Conservation (phyloP, 2,888 invertebrate species). For the Oscheius sp. region DNA sequence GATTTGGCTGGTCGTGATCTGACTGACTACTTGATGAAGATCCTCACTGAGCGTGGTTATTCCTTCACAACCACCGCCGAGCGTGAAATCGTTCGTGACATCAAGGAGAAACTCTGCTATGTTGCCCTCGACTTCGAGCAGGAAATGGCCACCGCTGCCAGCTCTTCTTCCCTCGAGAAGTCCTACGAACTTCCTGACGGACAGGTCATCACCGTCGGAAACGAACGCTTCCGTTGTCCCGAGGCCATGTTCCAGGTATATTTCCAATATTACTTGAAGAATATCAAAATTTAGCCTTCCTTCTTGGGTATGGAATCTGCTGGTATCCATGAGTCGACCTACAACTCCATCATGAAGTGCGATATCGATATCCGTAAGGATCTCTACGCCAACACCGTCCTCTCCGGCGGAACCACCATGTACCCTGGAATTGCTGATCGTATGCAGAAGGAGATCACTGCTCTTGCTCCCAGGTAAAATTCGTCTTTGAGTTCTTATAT, state of each 20-base stretch:
- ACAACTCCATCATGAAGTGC: conserved; percentile 94
- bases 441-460: conserved; percentile 86
- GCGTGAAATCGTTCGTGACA: conserved; percentile 91
- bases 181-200: conserved; percentile 88
- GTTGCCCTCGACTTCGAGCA: conserved; percentile 99
- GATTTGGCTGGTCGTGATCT: conserved; percentile 75
- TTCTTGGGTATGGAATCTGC: conserved; percentile 78
- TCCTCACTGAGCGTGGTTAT: conserved; percentile 74
- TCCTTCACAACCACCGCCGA: conserved; percentile 70
- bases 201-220: conserved; percentile 76
- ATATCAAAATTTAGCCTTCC: conserved; percentile 48
- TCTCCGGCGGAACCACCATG: conserved; percentile 79
- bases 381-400: conserved; percentile 79
- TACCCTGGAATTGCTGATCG: conserved; percentile 95
- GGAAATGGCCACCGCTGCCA: conserved; percentile 89
- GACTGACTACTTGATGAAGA: conserved; percentile 76
- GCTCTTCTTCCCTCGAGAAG: conserved; percentile 88
- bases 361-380: conserved; percentile 84
- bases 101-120: conserved; percentile 93
- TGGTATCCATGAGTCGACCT: conserved; percentile 72
- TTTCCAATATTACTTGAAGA: neutral
- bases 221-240: conserved; percentile 86
- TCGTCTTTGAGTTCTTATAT: neutral
- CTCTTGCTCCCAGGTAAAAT: conserved; percentile 59
- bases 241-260: conserved; percentile 83